Evolutionary conservation across 2,797 vertebrate genomes (phyloP).

Genomic region (Menidia menidia): DNA sequence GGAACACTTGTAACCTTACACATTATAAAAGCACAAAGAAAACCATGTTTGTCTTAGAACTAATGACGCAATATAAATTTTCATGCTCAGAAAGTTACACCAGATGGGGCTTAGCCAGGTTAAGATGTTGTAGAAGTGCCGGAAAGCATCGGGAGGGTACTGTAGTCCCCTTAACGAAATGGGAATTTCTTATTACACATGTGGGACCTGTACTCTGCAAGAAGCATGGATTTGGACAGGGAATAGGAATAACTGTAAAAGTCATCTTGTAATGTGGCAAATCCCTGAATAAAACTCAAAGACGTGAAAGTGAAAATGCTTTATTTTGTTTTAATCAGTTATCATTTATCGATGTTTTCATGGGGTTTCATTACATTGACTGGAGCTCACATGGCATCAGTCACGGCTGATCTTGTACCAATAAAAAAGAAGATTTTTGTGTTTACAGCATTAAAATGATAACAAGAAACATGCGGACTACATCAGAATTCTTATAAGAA

Average conservation of each 20-base stretch:
- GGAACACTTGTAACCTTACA: not conserved
- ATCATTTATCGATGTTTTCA: not conserved
- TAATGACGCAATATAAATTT: constrained; percentile 8
- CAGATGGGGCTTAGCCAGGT: constrained; percentile 37
- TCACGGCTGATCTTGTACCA: constrained; percentile 16
- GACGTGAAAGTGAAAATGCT: constrained; percentile 15
- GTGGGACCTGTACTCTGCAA: constrained; percentile 15
- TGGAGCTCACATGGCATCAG: constrained; percentile 6
- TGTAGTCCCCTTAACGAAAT: constrained; percentile 27
- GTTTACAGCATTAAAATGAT: constrained; percentile 47
- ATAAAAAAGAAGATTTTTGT: constrained; percentile 20
- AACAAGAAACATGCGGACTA: constrained; percentile 28
- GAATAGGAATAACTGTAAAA: constrained; percentile 1
- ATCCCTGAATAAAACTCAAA: constrained; percentile 25
- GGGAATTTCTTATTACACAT: constrained; percentile 11
- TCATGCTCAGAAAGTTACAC: constrained; percentile 18
- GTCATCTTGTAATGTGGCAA: constrained; percentile 25
- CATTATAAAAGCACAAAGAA: not conserved
- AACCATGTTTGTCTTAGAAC: not conserved
- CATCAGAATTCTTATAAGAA: not conserved
- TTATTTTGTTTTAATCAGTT: constrained; percentile 5
- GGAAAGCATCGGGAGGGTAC: not conserved
- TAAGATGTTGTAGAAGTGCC: constrained; percentile 19
- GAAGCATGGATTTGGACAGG: constrained; percentile 19
- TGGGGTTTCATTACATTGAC: constrained; percentile 16